These are phyloP conservation scores for Myotis myotis DNA, from an alignment of 2,797 vertebrate genomes.

Conservation along the genomic window DNA sequence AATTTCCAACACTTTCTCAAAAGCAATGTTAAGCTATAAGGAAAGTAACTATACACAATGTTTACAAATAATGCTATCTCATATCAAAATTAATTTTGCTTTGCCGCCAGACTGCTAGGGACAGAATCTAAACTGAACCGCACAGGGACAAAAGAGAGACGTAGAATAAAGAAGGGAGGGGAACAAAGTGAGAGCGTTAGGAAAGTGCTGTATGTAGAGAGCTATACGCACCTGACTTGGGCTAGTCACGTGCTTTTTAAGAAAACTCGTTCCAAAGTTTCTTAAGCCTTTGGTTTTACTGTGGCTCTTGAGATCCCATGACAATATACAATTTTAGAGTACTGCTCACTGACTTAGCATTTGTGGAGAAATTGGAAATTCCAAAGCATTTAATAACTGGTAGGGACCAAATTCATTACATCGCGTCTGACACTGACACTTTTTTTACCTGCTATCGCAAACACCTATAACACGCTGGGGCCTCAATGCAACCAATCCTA, in stretches of 20 bases:
- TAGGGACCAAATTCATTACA: neutral
- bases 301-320: neutral
- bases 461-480: neutral
- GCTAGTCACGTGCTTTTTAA: neutral
- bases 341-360: neutral
- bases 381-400: neutral
- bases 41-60: neutral
- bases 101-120: neutral
- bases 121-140: neutral
- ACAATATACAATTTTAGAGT: neutral
- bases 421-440: neutral
- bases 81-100: neutral
- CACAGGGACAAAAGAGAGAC: neutral
- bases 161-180: neutral
- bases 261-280: neutral
- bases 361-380: neutral
- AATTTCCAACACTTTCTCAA: conserved; percentile 43
- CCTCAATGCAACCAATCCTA: neutral
- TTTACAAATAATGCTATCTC: conserved; percentile 21
- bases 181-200: neutral
- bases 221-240: neutral
- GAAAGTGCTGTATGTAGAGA: neutral
- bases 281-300: neutral
- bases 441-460: neutral
- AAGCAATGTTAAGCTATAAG: neutral